These are phyloP conservation scores for Archaeoteleia sp. DNA, from an alignment of 2,888 invertebrate genomes.

Conservation along the genomic window DNA sequence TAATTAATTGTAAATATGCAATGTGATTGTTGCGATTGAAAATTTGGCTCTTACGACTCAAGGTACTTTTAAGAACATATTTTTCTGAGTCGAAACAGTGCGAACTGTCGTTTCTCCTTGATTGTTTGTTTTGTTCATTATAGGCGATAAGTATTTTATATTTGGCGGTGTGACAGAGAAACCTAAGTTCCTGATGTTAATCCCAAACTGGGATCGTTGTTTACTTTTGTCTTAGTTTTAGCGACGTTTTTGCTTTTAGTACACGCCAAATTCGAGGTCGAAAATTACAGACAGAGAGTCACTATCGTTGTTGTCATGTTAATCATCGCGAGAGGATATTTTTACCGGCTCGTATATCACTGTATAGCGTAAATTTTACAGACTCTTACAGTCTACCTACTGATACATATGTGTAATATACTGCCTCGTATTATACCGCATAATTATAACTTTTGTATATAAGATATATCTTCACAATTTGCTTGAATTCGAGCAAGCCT, in stretches of 20 bases:
- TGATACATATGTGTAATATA: constrained; percentile 50
- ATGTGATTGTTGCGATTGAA: too few relatives aligned
- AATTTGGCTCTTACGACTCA: too few relatives aligned
- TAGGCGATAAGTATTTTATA: constrained; percentile 12
- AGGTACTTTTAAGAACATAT: too few relatives aligned
- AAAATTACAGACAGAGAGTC: constrained; percentile 33
- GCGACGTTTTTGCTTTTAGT: constrained; percentile 7
- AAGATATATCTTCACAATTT: constrained; percentile 54
- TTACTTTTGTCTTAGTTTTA: constrained; percentile 17
- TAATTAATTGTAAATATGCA: too few relatives aligned
- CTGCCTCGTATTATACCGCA: constrained; percentile 60
- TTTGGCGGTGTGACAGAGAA: constrained; percentile 12
- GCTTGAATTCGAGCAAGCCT: constrained; percentile 45
- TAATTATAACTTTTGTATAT: constrained; percentile 56
- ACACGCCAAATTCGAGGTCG: constrained; percentile 11
- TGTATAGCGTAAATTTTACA: constrained; percentile 56
- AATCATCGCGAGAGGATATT: constrained; percentile 55
- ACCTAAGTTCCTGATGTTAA: constrained; percentile 15
- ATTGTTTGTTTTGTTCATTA: constrained; percentile 13
- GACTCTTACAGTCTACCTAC: constrained; percentile 9
- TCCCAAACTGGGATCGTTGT: constrained; percentile 4
- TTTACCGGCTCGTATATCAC: constrained; percentile 53
- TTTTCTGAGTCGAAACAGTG: neutral
- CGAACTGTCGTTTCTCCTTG: too few relatives aligned
- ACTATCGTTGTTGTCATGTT: constrained; percentile 63